These are phyloP conservation scores for Acipenser transmontanus DNA, from an alignment of 2,797 vertebrate genomes.

Conservation along the genomic window DNA sequence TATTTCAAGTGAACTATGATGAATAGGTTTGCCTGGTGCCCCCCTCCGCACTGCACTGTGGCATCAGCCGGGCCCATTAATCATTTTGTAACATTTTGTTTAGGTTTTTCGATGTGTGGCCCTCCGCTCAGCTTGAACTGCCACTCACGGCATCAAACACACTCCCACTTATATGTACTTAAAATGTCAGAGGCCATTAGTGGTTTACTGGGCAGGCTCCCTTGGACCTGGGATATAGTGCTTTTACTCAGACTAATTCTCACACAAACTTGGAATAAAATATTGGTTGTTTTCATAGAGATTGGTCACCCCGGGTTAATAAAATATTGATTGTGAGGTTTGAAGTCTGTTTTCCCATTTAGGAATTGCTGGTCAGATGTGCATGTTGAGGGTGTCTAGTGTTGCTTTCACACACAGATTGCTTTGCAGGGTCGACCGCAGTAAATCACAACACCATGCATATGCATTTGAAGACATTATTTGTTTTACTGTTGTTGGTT, in stretches of 20 bases:
- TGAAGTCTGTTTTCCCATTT: neutral
- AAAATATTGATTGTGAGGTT: conserved; percentile 1
- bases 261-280: too few relatives aligned
- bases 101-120: neutral
- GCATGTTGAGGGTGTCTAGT: neutral
- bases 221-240: neutral
- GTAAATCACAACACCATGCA: too few relatives aligned
- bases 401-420: too few relatives aligned
- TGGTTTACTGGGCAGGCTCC: conserved; percentile 11
- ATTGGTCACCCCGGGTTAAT: neutral
- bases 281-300: conserved; percentile 1
- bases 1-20: conserved; percentile 12
- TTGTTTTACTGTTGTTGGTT: too few relatives aligned
- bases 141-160: conserved; percentile 19
- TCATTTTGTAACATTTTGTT: conserved; percentile 16
- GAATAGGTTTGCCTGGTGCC: conserved; percentile 25
- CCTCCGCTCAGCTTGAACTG: conserved; percentile 21
- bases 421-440: too few relatives aligned
- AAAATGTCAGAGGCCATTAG: conserved; percentile 17
- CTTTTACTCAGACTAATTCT: neutral
- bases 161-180: conserved; percentile 22
- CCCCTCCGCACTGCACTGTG: conserved; percentile 18
- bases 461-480: too few relatives aligned
- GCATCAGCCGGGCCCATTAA: conserved; percentile 21
- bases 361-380: neutral